A percentile compares a stretch with the other conserved stretches of the same genome.
Evolutionary conservation across 2,888 invertebrate genomes (phyloP).

Genomic region (Bruchidius siliquastri): DNA sequence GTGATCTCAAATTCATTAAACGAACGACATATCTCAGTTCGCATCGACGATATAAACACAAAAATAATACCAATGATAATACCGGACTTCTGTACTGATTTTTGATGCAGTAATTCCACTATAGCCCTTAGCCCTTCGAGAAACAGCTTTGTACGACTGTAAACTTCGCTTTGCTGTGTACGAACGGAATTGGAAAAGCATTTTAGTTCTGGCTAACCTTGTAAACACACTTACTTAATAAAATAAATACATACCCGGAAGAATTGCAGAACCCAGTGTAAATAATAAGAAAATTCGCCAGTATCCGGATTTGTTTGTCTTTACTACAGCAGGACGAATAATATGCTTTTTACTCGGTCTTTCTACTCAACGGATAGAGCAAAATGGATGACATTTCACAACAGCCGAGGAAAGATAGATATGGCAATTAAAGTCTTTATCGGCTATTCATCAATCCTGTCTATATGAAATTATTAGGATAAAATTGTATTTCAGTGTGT

Average conservation of each 20-base stretch:
- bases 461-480: no score
- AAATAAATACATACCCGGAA: conserved; percentile 23
- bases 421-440: no score
- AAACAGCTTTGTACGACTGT: neutral
- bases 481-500: no score
- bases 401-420: neutral
- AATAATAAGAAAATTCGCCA: conserved; percentile 21
- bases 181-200: conserved; percentile 25
- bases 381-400: neutral
- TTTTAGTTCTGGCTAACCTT: conserved; percentile 27
- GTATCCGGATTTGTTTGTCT: conserved; percentile 15
- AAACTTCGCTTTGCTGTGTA: conserved; percentile 14
- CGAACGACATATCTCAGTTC: no score
- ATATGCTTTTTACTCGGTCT: neutral
- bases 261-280: conserved; percentile 18
- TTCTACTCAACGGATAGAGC: neutral
- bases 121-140: neutral
- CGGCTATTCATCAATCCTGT: no score
- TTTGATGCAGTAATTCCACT: no score
- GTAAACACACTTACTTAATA: conserved; percentile 30
- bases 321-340: neutral
- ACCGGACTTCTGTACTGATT: no score
- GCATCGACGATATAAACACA: no score
- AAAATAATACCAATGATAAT: no score
- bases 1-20: no score